phyloP scores from a whole-genome alignment of 2,113 vertebrate species.

The Takifugu bimaculatus region DNA sequence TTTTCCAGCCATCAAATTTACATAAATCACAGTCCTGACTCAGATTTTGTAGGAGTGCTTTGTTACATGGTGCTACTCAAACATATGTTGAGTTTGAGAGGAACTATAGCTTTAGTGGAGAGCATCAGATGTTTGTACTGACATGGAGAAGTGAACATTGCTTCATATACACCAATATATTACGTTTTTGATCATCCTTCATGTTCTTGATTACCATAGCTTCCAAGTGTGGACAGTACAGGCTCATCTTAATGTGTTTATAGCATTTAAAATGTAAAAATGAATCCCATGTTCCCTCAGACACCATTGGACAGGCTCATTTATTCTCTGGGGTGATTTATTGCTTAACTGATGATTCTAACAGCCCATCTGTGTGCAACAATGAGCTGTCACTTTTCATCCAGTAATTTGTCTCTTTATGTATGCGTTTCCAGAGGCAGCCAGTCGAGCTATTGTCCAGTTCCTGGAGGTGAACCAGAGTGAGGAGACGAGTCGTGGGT shows the following conservation, averaged over 20 bases:
- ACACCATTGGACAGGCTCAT: neutral
- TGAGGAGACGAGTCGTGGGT: conserved; percentile 95
- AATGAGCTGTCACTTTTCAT: conserved; percentile 18
- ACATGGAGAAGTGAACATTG: too few species aligned
- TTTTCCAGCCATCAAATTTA: neutral
- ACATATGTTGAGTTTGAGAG: too few species aligned
- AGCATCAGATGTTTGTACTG: neutral
- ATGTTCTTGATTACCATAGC: neutral
- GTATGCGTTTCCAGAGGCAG: conserved; percentile 81
- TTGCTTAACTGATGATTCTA: conserved; percentile 14
- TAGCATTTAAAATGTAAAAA: too few species aligned
- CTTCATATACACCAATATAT: neutral
- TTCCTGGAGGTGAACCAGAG: conserved; percentile 99
- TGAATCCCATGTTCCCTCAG: too few species aligned
- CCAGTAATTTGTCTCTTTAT: conserved; percentile 4
- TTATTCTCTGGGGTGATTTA: neutral
- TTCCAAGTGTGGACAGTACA: too few species aligned
- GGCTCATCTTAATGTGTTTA: too few species aligned
- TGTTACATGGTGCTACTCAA: neutral
- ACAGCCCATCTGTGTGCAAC: conserved; percentile 13
- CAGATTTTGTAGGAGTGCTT: neutral
- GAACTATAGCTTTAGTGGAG: too few species aligned
- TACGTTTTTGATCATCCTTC: neutral
- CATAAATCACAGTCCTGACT: neutral
- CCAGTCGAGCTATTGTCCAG: conserved; percentile 96